Base-by-base conservation (phyloP, 1,140 invertebrate species). In the Micrasema longulum region DNA sequence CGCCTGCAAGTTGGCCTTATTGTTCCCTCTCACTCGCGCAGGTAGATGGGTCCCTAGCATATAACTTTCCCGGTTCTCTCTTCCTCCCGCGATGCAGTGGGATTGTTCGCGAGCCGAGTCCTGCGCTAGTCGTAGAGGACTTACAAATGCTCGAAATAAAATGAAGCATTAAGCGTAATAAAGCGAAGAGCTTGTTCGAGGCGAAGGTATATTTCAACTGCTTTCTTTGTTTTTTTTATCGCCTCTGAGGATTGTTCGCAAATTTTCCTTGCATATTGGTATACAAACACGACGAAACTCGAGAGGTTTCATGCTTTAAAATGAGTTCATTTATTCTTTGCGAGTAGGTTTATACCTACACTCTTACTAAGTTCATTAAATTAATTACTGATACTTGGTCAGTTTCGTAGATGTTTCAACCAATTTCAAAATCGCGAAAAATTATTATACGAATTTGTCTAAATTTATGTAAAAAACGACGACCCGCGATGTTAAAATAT, bases 71-170 rank as follows among this genome's bases (percentile, higher is more conserved):
- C 38, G 38, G 22, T 12, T 64, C 60, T 45, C 60, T 11, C 57
- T n/a, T 41, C n/a, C 35, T 26, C 35, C 53, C 20, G 11, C 48
- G 6, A n/a, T 73, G 72, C 72, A 71, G 23, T 48, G 36, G 53
- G 63, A 64, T 69, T 69, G 72, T 71, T 70, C 63, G 62, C 36
- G 45, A 53, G 62, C 55, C 52, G 20, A n/a, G n/a, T n/a, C n/a
- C n/a, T n/a, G n/a, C n/a, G n/a, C n/a, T n/a, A n/a, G n/a, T n/a
- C n/a, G n/a, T n/a, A n/a, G n/a, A n/a, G n/a, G 69, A 65, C 72
- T 74, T 74, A 70, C 66, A 63, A 74, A 74, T 66, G 52, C 68
- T 50, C 50, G 38, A 67, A 60, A 60, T 71, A 71, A 74, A 74
- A 74, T 67, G 72, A 64, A 70, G n/a, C n/a, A n/a, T n/a, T n/a